phyloP scores from a whole-genome alignment of 2,888 invertebrate genomes.

The Thecophora atra region DNA sequence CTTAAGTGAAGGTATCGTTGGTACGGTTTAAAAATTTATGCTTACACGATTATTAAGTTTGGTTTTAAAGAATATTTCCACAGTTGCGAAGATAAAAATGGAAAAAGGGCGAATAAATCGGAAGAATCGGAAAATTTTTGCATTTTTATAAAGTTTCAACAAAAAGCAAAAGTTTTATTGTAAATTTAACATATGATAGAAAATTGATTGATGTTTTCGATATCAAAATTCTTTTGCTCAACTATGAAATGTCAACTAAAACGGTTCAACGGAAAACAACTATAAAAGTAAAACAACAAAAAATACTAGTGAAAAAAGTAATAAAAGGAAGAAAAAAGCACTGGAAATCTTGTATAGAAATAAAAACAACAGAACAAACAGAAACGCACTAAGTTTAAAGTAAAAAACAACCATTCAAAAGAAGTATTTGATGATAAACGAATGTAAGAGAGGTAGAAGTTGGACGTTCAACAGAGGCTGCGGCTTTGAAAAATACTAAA shows the following conservation, averaged over 20 bases:
- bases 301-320: not conserved
- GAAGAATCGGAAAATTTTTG: not conserved
- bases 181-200: constrained; percentile 18
- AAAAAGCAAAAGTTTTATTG: constrained; percentile 20
- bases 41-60: not conserved
- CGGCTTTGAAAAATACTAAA: no score
- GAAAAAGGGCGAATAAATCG: not conserved
- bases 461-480: no score
- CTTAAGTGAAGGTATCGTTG: no score
- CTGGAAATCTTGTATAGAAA: not conserved
- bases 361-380: no score
- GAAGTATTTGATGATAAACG: no score
- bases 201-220: constrained; percentile 22
- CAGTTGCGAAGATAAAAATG: no score
- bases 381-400: no score
- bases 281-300: constrained; percentile 2
- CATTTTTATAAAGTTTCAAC: not conserved
- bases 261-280: not conserved
- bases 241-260: constrained; percentile 11
- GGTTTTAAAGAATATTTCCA: not conserved
- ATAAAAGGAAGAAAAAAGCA: not conserved
- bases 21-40: no score
- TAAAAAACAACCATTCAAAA: no score
- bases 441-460: no score
- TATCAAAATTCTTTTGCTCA: constrained; percentile 18